phyloP scores from a whole-genome alignment of 1,140 invertebrate genomes.

The Magallana ariakensis region DNA sequence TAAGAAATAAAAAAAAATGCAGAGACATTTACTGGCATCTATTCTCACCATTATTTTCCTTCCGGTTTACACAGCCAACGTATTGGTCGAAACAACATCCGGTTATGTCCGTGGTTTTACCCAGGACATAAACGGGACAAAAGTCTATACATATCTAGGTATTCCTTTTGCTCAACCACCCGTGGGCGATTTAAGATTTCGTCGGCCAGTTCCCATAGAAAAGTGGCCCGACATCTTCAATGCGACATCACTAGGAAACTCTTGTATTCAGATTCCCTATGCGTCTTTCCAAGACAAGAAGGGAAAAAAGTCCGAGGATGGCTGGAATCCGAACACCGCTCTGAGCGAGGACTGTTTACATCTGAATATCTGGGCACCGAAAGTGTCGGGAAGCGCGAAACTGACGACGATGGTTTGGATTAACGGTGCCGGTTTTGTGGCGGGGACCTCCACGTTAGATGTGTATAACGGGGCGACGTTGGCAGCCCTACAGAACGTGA shows the following conservation, averaged over 20 bases:
- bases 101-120: slow-evolving; percentile 40
- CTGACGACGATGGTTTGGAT: slow-evolving; percentile 96
- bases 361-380: slow-evolving; percentile 91
- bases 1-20: background rate
- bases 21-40: background rate
- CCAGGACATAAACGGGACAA: slow-evolving; percentile 20
- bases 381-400: slow-evolving; percentile 76
- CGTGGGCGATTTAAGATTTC: slow-evolving; percentile 90
- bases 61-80: slow-evolving; percentile 32
- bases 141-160: slow-evolving; percentile 91
- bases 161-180: slow-evolving; percentile 96
- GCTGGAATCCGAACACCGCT: slow-evolving; percentile 74
- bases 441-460: slow-evolving; percentile 93
- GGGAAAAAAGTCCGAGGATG: slow-evolving; percentile 50
- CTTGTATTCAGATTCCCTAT: slow-evolving; percentile 53
- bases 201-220: slow-evolving; percentile 87
- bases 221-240: slow-evolving; percentile 61
- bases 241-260: slow-evolving; percentile 83
- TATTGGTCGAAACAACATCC: slow-evolving; percentile 39
- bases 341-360: slow-evolving; percentile 97
- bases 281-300: slow-evolving; percentile 1
- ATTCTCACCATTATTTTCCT: background rate
- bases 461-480: slow-evolving; percentile 91
- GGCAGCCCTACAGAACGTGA: slow-evolving; percentile 87
- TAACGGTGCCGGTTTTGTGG: slow-evolving; percentile 95